Conservation (phyloP, 2,113 vertebrate genomes). For the Muscicapa adusta region DNA sequence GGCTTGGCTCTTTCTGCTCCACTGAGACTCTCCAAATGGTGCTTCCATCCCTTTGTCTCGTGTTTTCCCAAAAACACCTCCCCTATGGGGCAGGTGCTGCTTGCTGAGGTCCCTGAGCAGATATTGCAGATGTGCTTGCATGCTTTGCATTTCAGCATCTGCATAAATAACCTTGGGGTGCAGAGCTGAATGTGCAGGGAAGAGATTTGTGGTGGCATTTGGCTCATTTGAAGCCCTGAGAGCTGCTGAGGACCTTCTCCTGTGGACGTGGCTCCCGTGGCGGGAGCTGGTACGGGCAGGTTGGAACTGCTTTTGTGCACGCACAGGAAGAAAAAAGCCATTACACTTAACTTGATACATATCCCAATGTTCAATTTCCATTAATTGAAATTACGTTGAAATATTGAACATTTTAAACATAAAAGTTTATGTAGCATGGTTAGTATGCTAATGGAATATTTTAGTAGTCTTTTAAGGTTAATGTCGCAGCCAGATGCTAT, state of each 20-base stretch:
- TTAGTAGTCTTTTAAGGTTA: conserved; percentile 32
- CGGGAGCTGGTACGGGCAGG: fast-evolving
- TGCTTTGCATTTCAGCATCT: fast-evolving
- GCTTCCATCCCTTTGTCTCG: background rate
- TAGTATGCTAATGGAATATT: conserved; percentile 33
- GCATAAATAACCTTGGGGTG: background rate
- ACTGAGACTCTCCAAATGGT: background rate
- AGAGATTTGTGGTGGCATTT: fast-evolving
- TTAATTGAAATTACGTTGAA: conserved; percentile 50
- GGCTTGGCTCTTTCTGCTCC: background rate
- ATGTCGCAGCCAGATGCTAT: background rate
- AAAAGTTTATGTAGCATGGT: conserved; percentile 45
- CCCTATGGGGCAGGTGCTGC: fast-evolving
- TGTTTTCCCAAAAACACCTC: background rate
- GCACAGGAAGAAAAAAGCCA: background rate
- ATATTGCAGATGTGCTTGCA: background rate
- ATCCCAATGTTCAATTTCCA: conserved; percentile 2
- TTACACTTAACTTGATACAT: background rate
- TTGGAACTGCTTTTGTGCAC: background rate
- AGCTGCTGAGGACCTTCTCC: background rate
- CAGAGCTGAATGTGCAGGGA: background rate
- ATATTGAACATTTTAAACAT: conserved; percentile 10
- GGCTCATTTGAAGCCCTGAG: fast-evolving
- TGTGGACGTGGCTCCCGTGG: fast-evolving
- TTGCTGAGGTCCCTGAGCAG: background rate